Base-by-base conservation (phyloP, 2,888 invertebrate species). In the Orchesella flavescens region DNA sequence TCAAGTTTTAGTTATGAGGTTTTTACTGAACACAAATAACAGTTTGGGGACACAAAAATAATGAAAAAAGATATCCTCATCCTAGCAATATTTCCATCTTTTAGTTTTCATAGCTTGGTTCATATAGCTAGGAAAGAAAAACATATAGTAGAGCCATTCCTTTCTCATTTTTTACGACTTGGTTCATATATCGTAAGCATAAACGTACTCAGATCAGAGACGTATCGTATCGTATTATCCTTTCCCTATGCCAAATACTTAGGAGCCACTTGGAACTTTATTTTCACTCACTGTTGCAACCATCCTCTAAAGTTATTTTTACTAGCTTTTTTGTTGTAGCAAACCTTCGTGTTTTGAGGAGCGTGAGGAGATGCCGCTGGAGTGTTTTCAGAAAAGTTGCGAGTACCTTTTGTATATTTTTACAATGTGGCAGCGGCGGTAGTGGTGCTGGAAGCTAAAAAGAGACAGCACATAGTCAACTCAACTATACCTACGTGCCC, bases 311-410 rank as follows among this genome's bases (percentile, higher is more conserved):
- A 57, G 9, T 57, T 19, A 21, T 17, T 57, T 21, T 13, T 57
- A 19, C 57, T n/a, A 19, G 19, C 17, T 9, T 17, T 57, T 57
- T 7, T 46, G 9, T 7, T 21, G 57, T 53, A n/a, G 61, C 17
- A 61, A n/a, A 34, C 63, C 23, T 55, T 65, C 46, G 73, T 73
- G 61, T 34, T 75, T 81, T 81, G 46, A 57, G 49, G 43, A 81
- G 63, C 81, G 69, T 81, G 81, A 81, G 81, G 81, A 81, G 81
- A 81, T 81, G 81, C 75, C 81, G 81, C 81, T 81, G 69, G 75
- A 81, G 81, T 81, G 55, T 75, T 61, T 43, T 15, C 53, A 3
- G 75, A 46, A 34, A 75, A 75, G 61, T 43, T 34, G 43, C n/a
- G 24, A 75, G 63, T 49, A 72, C 24, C 65, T 65, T n/a, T 65